Base-by-base conservation (phyloP, 2,888 invertebrate species). In the Agelastica alni region DNA sequence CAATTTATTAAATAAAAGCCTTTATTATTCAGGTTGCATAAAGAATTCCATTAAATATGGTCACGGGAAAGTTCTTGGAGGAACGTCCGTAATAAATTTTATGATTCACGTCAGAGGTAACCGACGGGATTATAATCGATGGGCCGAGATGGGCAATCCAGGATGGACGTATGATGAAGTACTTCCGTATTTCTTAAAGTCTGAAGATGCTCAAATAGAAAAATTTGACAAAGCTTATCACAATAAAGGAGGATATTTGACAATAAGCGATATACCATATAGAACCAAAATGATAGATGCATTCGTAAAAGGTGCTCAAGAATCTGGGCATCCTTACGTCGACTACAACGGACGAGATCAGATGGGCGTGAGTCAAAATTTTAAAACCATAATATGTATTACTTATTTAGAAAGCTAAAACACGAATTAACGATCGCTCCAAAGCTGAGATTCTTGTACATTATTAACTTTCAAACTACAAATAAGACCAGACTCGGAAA, bases 31-130 rank as follows among this genome's bases (percentile, higher is more conserved):
- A 51, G 51, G 51, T 10, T 51, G 51, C 9, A 39, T 41, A 22
- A 39, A 46, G 9, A 26, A 36, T 16, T 17, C 28, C 3, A n/a
- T 47, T 12, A 47, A 46, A 37, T 48, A 36, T 2, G 36, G 20
- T 6, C 51, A 52, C 17, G 51, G 47, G 4, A 49, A 49, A 14
- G 49, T 30, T 16, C 46, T 57, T 4, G 57, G 88, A 10, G 95
- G 95, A 0, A 87, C 87, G 6, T 91, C 91, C 68, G 87, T 88
- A 1, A 77, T 94, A 2, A 95, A 95, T 72, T 93, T 92, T 13
- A 94, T 95, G 94, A 80, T 81, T 63, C 82, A 84, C 69, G 78
- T 81, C 1, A 73, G 85, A 37, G 85, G 85, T 0, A 81, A 85
- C 68, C 82, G 81, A 2, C 75, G 78, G 6, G 89, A 92, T 68